Conservation (phyloP, 2,888 invertebrate genomes). For the Saturnia pavonia region DNA sequence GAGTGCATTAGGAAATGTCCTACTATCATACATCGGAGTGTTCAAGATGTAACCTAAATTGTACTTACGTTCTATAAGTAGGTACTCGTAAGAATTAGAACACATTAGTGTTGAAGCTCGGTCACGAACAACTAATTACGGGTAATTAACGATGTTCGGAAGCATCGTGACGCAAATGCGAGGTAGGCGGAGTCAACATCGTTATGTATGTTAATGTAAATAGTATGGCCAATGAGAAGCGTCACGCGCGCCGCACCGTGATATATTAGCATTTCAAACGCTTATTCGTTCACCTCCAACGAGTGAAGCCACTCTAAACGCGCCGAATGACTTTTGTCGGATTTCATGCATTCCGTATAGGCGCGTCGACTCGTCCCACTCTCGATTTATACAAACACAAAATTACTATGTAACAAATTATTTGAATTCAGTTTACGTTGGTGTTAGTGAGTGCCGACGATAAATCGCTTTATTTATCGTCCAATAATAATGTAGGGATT, state of each 20-base stretch:
- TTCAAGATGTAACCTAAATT: not conserved
- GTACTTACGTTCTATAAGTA: not conserved
- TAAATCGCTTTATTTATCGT: constrained; percentile 61
- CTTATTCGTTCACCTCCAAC: constrained; percentile 65
- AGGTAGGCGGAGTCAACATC: constrained; percentile 67
- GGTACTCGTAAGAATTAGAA: constrained; percentile 20
- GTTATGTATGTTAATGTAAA: constrained; percentile 77
- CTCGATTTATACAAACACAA: constrained; percentile 60
- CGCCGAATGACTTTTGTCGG: constrained; percentile 55
- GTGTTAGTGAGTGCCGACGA: constrained; percentile 49
- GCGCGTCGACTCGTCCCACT: constrained; percentile 54
- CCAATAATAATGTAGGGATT: constrained; percentile 49
- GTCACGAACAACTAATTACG: constrained; percentile 74
- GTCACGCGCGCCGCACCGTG: constrained; percentile 73
- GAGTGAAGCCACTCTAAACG: constrained; percentile 46
- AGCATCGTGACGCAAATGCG: constrained; percentile 63
- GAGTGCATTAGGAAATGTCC: not conserved
- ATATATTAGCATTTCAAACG: constrained; percentile 81
- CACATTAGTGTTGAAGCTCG: constrained; percentile 46
- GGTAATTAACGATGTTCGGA: constrained; percentile 73
- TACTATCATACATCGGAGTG: not conserved
- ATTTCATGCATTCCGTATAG: constrained; percentile 63
- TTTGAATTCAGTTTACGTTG: constrained; percentile 44
- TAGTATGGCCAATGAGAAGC: constrained; percentile 73
- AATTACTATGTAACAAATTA: constrained; percentile 62